Base-by-base conservation (phyloP, 1,140 invertebrate species). In the Agrilus planipennis region DNA sequence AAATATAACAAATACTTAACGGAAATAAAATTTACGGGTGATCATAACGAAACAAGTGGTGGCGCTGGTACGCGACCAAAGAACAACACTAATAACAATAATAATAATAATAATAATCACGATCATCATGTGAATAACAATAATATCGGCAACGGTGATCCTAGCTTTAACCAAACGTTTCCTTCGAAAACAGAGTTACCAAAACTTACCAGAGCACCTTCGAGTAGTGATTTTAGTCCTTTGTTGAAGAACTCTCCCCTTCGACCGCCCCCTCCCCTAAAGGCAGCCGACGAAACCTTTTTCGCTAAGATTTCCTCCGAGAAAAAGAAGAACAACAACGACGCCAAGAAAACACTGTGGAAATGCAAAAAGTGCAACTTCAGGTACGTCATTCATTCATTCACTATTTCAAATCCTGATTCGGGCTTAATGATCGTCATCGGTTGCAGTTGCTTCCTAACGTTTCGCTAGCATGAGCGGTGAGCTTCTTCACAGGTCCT, bases 1-100 rank as follows among this genome's bases (percentile, higher is more conserved):
- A 90, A 91, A 65, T 91, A 91, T 63, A 89, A 89, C 58, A 83
- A 82, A 64, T 88, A 86, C 56, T 73, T 89, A 16, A 79, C 80
- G 42, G 71, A 84, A 45, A 79, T 87, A 57, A 56, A 52, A n/a
- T 44, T 60, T 14, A 60, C 49, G 34, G 54, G 57, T 14, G 49
- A 56, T 22, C 55, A 59, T 19, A 49, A 45, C 14, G 60, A 62
- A 22, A 62, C 60, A 5, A 59, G 58, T 29, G 60, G 60, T 16
- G 60, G 60, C 17, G 56, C 50, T 14, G 60, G 60, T 4, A 62
- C 60, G 2, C 44, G 58, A 21, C 58, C 54, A 2, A 53, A 41
- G 25, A 39, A 52, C 15, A 44, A 55, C 32, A n/a, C n/a, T n/a
- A n/a, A n/a, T n/a, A n/a, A n/a, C n/a, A n/a, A n/a, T n/a, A n/a